A percentile compares a stretch with the other conserved stretches of the same genome.
Evolutionary conservation across 2,113 vertebrate genomes (phyloP).

Genomic region (Cryptomyrus ogoouensis): DNA sequence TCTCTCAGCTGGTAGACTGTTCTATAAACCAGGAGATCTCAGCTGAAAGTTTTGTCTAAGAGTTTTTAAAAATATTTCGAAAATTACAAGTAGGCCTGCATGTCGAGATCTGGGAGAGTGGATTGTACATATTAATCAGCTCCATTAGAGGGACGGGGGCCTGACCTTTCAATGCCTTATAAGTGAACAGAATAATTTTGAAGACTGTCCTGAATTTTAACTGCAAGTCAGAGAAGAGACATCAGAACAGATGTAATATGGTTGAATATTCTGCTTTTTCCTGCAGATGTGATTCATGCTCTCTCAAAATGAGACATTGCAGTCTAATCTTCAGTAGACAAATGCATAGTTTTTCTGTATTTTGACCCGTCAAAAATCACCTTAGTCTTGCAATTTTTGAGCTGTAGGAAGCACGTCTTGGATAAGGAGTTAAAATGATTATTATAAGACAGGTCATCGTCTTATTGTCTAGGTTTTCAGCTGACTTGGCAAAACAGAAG

Average conservation of each 20-base stretch:
- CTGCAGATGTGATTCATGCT: background rate
- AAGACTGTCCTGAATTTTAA: conserved; percentile 3
- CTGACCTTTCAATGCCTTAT: background rate
- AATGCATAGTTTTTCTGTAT: background rate
- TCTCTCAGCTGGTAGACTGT: background rate
- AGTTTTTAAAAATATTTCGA: background rate
- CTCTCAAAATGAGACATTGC: background rate
- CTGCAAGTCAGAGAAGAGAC: background rate
- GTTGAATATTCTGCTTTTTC: background rate
- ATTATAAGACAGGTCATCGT: background rate
- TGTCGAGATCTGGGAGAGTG: background rate
- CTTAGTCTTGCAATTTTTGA: background rate
- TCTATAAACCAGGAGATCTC: background rate
- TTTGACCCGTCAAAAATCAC: background rate
- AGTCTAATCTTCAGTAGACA: background rate
- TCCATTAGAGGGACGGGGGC: background rate
- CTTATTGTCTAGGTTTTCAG: background rate
- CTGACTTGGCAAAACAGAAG: background rate
- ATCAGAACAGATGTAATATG: background rate
- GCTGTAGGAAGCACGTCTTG: background rate
- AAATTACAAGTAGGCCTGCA: background rate
- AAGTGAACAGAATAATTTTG: background rate
- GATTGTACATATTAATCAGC: background rate
- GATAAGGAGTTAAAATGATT: background rate
- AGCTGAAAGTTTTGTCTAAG: background rate